A percentile compares a stretch with the other conserved stretches of the same genome.
These are phyloP conservation scores for Podiceps cristatus DNA, from an alignment of 2,113 vertebrate species.

Conservation along the genomic window DNA sequence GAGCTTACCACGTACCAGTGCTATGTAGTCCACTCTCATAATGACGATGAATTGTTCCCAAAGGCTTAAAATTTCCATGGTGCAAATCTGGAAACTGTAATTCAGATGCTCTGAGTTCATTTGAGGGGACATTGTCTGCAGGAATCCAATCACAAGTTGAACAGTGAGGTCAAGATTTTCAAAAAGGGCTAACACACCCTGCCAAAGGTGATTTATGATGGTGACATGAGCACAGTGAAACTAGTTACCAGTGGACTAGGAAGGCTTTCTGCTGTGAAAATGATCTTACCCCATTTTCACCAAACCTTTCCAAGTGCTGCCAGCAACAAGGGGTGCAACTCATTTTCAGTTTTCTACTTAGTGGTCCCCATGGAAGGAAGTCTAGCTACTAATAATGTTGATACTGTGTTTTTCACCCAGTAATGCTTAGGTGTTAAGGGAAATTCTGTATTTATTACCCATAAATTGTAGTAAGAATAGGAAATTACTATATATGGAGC, in stretches of 20 bases:
- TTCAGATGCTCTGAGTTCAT: background rate
- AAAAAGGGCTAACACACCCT: background rate
- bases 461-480: background rate
- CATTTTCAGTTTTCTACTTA: background rate
- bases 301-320: background rate
- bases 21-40: background rate
- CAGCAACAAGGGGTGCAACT: background rate
- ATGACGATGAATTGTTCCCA: background rate
- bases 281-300: background rate
- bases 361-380: background rate
- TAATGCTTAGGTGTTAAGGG: background rate
- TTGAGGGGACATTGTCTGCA: background rate
- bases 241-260: background rate
- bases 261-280: background rate
- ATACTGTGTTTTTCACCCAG: background rate
- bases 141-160: background rate
- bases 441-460: background rate
- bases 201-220: background rate
- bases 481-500: background rate
- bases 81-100: background rate
- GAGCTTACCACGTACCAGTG: background rate
- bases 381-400: background rate
- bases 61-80: background rate
- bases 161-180: accelerated
- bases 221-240: background rate